These are phyloP conservation scores for Andrena praecox DNA, from an alignment of 2,888 invertebrate species.

Conservation along the genomic window DNA sequence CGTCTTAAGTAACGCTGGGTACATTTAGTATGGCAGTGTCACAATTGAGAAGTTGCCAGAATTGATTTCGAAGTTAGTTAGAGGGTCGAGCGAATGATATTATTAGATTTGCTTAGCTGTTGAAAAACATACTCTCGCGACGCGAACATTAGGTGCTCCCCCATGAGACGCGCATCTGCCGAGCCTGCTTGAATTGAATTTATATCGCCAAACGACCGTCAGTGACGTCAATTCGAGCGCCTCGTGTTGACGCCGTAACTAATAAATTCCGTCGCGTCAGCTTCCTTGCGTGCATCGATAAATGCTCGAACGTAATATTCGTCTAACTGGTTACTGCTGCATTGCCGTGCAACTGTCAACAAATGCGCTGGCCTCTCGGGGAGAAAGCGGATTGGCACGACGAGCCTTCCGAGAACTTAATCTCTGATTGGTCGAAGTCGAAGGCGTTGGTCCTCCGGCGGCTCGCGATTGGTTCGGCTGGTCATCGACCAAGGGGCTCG, in stretches of 20 bases:
- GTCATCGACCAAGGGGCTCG: conserved; percentile 69
- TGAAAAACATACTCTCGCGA: conserved; percentile 39
- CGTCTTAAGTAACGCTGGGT: conserved; percentile 40
- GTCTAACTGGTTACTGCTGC: conserved; percentile 4
- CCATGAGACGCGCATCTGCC: background rate
- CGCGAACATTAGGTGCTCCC: conserved; percentile 24
- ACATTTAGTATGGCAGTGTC: conserved; percentile 60
- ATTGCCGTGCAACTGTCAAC: conserved; percentile 21
- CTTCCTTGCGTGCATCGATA: background rate
- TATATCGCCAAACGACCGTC: background rate
- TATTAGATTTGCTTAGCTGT: conserved; percentile 67
- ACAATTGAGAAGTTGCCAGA: conserved; percentile 73
- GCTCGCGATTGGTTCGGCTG: conserved; percentile 58
- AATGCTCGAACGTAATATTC: background rate
- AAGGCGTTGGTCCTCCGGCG: conserved; percentile 62
- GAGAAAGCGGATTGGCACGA: conserved; percentile 59
- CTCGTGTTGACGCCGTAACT: background rate
- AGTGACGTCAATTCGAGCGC: background rate
- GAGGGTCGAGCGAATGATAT: conserved; percentile 71
- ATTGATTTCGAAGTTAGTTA: conserved; percentile 70
- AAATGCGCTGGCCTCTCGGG: conserved; percentile 1
- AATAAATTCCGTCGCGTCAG: no score
- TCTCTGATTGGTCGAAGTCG: conserved; percentile 57
- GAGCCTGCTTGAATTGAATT: background rate
- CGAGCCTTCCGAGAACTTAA: conserved; percentile 57